Evolutionary conservation across 37 sponge, comb jelly and placozoan genomes (phyloP).

Genomic region (Beroe forskalii): DNA sequence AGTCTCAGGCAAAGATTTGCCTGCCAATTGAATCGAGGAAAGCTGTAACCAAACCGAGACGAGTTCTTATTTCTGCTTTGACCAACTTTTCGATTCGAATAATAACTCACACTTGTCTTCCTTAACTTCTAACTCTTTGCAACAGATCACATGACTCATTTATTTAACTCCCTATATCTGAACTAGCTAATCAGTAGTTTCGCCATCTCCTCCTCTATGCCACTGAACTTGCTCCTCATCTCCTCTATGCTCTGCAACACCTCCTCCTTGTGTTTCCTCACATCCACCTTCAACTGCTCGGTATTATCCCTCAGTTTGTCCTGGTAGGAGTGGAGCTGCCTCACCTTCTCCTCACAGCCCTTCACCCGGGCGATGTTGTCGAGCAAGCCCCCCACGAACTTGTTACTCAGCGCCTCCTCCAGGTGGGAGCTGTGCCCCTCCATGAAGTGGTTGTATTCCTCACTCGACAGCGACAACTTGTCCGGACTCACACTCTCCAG

Average conservation of each 20-base stretch:
- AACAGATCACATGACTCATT: background rate
- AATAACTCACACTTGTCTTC: too few relatives aligned
- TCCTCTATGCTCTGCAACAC: background rate
- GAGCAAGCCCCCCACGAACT: conserved; percentile 5
- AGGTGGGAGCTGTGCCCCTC: conserved; percentile 53
- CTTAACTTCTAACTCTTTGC: too few relatives aligned
- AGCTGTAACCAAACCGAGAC: too few relatives aligned
- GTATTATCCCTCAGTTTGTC: background rate
- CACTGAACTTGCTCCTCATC: background rate
- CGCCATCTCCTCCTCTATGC: background rate
- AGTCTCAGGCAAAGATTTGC: too few relatives aligned
- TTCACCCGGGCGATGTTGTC: conserved; percentile 35
- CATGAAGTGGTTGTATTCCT: conserved; percentile 45
- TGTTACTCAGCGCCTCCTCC: conserved; percentile 24
- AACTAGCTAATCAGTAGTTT: background rate
- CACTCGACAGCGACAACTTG: background rate
- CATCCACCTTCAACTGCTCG: background rate
- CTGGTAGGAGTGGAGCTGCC: background rate
- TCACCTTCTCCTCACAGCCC: conserved; percentile 14
- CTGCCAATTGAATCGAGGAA: too few relatives aligned
- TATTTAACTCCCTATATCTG: background rate
- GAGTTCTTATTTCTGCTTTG: too few relatives aligned
- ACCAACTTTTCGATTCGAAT: too few relatives aligned
- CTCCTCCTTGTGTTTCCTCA: background rate
- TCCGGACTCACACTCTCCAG: background rate